Evolutionary conservation across 2,113 vertebrate species (phyloP).

Genomic region (Junco hyemalis): DNA sequence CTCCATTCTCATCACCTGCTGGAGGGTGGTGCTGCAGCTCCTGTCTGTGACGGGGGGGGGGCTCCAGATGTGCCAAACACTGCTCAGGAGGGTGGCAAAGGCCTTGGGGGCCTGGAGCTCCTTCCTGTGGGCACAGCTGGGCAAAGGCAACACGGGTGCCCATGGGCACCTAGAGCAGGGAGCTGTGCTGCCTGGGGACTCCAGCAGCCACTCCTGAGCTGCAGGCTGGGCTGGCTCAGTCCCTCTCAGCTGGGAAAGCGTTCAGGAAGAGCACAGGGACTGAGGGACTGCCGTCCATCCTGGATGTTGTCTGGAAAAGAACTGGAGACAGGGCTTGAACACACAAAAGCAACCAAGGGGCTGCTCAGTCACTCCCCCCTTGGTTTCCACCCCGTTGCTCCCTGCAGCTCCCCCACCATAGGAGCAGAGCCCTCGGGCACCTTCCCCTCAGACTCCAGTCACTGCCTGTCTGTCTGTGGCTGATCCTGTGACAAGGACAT

Average conservation of each 20-base stretch:
- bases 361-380: not conserved
- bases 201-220: not conserved
- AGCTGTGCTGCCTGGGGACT: not conserved
- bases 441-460: not conserved
- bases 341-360: not conserved
- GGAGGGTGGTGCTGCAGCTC: not conserved
- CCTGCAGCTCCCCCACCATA: not conserved
- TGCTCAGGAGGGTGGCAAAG: not conserved
- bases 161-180: not conserved
- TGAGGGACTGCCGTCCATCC: too few relatives aligned
- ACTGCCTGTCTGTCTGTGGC: not conserved
- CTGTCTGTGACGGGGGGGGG: not conserved
- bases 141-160: accelerated
- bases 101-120: not conserved
- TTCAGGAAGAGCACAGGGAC: not conserved
- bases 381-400: not conserved
- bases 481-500: accelerated
- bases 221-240: not conserved
- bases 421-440: not conserved
- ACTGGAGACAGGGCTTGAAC: not conserved
- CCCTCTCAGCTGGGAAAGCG: not conserved
- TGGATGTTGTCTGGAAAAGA: not conserved
- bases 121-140: not conserved
- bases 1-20: not conserved
- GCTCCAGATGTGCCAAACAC: not conserved